These are phyloP conservation scores for Chloropsis hardwickii DNA, from an alignment of 2,113 vertebrate genomes.

Conservation along the genomic window DNA sequence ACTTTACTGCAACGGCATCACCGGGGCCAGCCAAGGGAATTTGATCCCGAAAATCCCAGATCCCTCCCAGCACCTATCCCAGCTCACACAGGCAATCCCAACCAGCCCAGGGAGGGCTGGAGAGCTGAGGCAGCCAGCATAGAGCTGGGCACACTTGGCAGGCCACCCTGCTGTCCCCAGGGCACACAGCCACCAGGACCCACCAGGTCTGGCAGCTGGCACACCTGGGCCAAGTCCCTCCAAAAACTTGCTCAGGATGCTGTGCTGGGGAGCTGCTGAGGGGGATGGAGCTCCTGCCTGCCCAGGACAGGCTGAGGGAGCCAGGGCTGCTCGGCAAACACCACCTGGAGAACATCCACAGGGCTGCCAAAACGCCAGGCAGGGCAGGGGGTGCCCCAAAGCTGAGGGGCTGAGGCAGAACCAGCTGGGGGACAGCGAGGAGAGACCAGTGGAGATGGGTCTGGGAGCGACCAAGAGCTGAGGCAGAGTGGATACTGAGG, in stretches of 20 bases:
- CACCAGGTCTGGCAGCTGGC: too few relatives aligned
- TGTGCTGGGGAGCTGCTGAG: too few relatives aligned
- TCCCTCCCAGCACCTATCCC: accelerated
- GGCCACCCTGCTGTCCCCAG: neutral
- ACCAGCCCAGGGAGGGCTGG: neutral
- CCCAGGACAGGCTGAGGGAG: neutral
- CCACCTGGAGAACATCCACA: accelerated
- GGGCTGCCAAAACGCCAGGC: accelerated
- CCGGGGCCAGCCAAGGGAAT: neutral
- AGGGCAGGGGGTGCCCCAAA: neutral
- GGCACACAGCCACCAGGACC: too few relatives aligned
- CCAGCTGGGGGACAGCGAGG: neutral
- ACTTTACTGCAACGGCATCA: accelerated
- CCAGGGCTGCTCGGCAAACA: neutral
- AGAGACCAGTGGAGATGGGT: too few relatives aligned
- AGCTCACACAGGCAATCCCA: accelerated
- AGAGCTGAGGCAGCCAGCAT: accelerated
- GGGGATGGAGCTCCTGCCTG: neutral
- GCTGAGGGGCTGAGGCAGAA: neutral
- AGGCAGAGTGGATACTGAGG: accelerated
- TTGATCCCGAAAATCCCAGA: neutral
- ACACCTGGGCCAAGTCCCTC: too few relatives aligned
- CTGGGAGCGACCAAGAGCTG: neutral
- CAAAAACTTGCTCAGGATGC: too few relatives aligned
- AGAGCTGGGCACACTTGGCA: accelerated